Evolutionary conservation across 2,797 vertebrate genomes (phyloP).

Genomic region (Apogon talboti): DNA sequence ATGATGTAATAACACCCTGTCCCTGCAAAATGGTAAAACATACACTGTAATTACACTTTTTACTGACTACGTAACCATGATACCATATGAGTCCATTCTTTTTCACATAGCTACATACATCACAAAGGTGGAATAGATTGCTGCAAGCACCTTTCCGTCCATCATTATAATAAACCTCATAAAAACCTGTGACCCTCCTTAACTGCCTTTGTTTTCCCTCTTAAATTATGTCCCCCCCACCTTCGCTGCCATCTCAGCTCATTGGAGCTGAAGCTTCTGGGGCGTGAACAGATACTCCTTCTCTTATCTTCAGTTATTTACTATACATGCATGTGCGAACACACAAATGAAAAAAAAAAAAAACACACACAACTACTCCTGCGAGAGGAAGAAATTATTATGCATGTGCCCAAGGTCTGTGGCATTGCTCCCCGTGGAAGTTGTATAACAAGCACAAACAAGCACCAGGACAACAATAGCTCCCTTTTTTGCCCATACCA

Average conservation of each 20-base stretch:
- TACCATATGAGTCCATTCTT: conserved; percentile 1
- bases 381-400: conserved; percentile 25
- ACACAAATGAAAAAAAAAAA: background rate
- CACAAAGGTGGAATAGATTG: conserved; percentile 28
- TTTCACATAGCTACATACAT: conserved; percentile 9
- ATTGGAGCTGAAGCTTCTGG: conserved; percentile 51
- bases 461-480: conserved; percentile 60
- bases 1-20: background rate
- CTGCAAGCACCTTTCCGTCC: conserved; percentile 33
- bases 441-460: conserved; percentile 55
- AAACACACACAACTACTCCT: background rate
- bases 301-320: conserved; percentile 37
- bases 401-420: conserved; percentile 59
- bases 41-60: background rate
- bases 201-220: conserved; percentile 45
- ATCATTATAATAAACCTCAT: conserved; percentile 59
- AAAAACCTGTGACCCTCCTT: conserved; percentile 42
- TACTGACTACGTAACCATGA: background rate
- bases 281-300: conserved; percentile 34
- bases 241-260: conserved; percentile 35
- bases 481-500: conserved; percentile 41
- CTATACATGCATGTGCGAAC: background rate
- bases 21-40: background rate
- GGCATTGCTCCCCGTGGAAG: conserved; percentile 31
- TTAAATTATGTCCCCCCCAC: conserved; percentile 46